phyloP scores from a whole-genome alignment of 2,888 invertebrate species.

The Sialis fuliginosa region DNA sequence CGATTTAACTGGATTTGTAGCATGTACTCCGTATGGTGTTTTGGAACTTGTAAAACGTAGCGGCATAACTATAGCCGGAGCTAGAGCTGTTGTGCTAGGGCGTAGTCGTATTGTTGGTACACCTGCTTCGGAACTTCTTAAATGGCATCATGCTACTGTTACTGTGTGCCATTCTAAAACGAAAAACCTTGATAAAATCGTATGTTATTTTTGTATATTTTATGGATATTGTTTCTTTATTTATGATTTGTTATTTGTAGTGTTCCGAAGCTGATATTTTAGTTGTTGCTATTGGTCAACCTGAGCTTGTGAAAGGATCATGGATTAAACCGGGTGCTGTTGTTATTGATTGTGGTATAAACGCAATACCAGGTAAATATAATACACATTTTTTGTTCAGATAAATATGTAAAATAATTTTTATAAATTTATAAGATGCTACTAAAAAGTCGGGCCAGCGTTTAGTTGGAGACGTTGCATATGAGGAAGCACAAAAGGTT shows the following conservation, averaged over 20 bases:
- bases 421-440: slow-evolving; percentile 34
- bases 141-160: slow-evolving; percentile 94
- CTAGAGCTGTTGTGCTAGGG: slow-evolving; percentile 83
- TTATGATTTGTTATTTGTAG: slow-evolving; percentile 15
- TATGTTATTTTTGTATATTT: slow-evolving; percentile 19
- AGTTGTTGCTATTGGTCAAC: slow-evolving; percentile 86
- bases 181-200: slow-evolving; percentile 56
- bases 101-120: slow-evolving; percentile 97
- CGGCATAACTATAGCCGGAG: slow-evolving; percentile 61
- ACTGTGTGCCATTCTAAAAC: slow-evolving; percentile 96
- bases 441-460: slow-evolving; percentile 63
- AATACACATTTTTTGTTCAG: slow-evolving; percentile 4
- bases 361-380: slow-evolving; percentile 60
- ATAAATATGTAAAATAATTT: background rate
- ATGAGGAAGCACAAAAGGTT: slow-evolving; percentile 54
- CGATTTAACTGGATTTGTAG: slow-evolving; percentile 75
- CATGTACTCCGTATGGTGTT: slow-evolving; percentile 94
- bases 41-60: slow-evolving; percentile 76
- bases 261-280: slow-evolving; percentile 73
- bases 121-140: slow-evolving; percentile 81
- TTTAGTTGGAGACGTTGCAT: slow-evolving; percentile 91
- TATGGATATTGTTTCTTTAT: background rate
- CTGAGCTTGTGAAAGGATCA: slow-evolving; percentile 78
- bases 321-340: slow-evolving; percentile 98
- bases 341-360: slow-evolving; percentile 98